These are phyloP conservation scores for Eospalax fontanierii DNA, from an alignment of 2,797 vertebrate species.

Conservation along the genomic window DNA sequence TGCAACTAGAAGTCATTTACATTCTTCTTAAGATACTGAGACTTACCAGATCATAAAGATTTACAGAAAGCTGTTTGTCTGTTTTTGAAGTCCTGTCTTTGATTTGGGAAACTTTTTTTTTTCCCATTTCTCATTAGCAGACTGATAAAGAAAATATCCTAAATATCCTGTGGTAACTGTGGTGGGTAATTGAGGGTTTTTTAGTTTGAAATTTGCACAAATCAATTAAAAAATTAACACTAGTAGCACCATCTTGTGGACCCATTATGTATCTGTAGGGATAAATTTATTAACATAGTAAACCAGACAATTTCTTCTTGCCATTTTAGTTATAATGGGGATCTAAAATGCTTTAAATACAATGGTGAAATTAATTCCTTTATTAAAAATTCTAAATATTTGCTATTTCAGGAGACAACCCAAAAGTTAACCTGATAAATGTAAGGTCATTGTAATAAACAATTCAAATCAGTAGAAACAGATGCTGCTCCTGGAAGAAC, in stretches of 20 bases:
- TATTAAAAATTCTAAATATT: slow-evolving; percentile 86
- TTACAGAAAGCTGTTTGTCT: slow-evolving; percentile 75
- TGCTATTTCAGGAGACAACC: slow-evolving; percentile 88
- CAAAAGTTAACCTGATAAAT: slow-evolving; percentile 91
- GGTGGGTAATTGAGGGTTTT: slow-evolving; percentile 38
- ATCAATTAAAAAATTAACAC: slow-evolving; percentile 64
- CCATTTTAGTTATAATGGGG: slow-evolving; percentile 80
- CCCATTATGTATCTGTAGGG: slow-evolving; percentile 52
- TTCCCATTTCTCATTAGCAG: slow-evolving; percentile 58
- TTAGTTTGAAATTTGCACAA: slow-evolving; percentile 63
- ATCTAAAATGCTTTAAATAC: slow-evolving; percentile 75
- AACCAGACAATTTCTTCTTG: not conserved
- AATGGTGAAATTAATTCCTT: slow-evolving; percentile 81
- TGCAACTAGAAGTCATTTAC: slow-evolving; percentile 77
- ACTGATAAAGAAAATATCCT: slow-evolving; percentile 79
- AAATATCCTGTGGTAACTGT: slow-evolving; percentile 64
- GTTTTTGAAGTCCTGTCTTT: slow-evolving; percentile 77
- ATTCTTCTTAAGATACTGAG: slow-evolving; percentile 82
- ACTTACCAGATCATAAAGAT: slow-evolving; percentile 83
- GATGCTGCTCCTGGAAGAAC: slow-evolving; percentile 89
- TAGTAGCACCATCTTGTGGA: slow-evolving; percentile 65
- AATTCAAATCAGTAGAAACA: slow-evolving; percentile 89
- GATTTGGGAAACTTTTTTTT: slow-evolving; percentile 74
- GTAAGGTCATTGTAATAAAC: slow-evolving; percentile 89
- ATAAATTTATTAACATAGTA: slow-evolving; percentile 62